These are phyloP conservation scores for Sebastes goodei DNA, from an alignment of 2,797 vertebrate species.

Conservation along the genomic window DNA sequence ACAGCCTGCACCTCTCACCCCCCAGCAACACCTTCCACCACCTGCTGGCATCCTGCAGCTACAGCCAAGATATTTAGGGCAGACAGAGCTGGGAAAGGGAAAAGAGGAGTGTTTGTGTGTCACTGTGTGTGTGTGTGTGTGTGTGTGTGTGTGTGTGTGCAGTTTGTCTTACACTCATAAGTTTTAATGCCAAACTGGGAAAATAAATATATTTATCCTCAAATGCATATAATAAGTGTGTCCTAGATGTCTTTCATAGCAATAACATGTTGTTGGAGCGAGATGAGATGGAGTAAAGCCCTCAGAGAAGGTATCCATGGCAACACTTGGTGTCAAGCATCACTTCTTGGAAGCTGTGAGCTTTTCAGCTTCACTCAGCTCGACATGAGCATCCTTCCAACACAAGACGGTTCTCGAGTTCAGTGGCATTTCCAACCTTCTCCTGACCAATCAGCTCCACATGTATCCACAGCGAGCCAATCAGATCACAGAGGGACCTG, in stretches of 20 bases:
- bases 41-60: conserved; percentile 22
- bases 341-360: conserved; percentile 44
- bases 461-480: not conserved
- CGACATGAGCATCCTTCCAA: conserved; percentile 9
- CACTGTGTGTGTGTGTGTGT: not conserved
- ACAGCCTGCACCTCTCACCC: conserved; percentile 48
- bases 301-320: conserved; percentile 58
- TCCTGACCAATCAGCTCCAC: not conserved
- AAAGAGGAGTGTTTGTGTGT: not conserved
- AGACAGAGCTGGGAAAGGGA: not conserved
- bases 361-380: conserved; percentile 10
- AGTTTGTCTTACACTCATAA: not conserved
- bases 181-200: not conserved
- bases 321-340: conserved; percentile 54
- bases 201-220: not conserved
- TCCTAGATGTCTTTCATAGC: conserved; percentile 1
- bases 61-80: conserved; percentile 21
- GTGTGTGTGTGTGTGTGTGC: not conserved
- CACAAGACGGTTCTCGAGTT: not conserved
- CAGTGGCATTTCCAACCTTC: not conserved
- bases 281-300: conserved; percentile 4
- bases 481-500: not conserved
- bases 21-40: conserved; percentile 26
- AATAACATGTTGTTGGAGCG: conserved; percentile 7
- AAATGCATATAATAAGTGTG: not conserved